phyloP scores from a whole-genome alignment of 1,140 invertebrate genomes.

The Melipona quadrifasciata region DNA sequence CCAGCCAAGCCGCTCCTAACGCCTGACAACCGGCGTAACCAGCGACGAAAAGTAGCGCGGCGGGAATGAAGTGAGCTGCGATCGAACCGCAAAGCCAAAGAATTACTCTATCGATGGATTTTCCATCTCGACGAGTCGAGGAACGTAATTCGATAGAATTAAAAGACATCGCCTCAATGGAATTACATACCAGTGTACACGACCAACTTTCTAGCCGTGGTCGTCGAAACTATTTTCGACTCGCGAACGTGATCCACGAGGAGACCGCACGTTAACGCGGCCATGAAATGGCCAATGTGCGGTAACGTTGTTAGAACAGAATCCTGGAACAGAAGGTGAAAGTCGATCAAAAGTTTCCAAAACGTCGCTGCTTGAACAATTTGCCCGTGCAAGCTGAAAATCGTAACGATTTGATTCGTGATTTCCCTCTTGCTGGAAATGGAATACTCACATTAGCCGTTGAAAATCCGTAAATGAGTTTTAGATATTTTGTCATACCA shows the following conservation, averaged over 20 bases:
- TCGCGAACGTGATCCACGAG: constrained; percentile 83
- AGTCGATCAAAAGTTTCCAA: background rate
- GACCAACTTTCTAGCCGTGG: constrained; percentile 83
- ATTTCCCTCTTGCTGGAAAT: background rate
- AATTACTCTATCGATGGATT: background rate
- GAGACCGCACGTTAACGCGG: constrained; percentile 83
- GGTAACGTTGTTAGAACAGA: constrained; percentile 83
- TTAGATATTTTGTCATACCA: constrained; percentile 84
- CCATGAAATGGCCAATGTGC: constrained; percentile 84
- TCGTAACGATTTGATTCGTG: too few species aligned
- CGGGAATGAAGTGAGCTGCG: constrained; percentile 84
- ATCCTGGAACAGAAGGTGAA: constrained; percentile 75
- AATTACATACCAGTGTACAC: constrained; percentile 82
- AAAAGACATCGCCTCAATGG: background rate
- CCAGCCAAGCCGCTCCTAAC: constrained; percentile 83
- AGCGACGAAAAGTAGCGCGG: constrained; percentile 83
- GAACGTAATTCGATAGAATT: background rate
- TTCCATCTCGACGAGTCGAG: background rate
- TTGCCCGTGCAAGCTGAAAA: background rate
- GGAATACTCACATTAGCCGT: constrained; percentile 82
- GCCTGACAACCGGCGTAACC: constrained; percentile 85
- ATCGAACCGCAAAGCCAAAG: background rate
- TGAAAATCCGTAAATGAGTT: constrained; percentile 84
- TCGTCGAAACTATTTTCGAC: constrained; percentile 83
- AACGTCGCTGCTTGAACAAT: background rate